These are phyloP conservation scores for Nothocercus nigrocapillus DNA, from an alignment of 2,113 vertebrate species.

Conservation along the genomic window DNA sequence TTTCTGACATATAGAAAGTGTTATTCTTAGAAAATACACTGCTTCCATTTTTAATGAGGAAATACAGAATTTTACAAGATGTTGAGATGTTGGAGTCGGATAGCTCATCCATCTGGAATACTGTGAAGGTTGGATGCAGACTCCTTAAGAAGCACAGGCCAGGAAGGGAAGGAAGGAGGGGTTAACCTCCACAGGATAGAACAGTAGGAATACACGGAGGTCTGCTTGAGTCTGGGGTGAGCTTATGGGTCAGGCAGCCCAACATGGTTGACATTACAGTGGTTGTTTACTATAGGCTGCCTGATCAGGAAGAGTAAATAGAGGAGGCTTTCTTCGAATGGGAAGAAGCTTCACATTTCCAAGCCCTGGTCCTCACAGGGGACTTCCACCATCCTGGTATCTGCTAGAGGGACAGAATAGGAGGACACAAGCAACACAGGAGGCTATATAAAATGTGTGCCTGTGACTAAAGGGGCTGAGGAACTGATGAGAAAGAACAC, in stretches of 20 bases:
- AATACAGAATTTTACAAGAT: slow-evolving; percentile 4
- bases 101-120: background rate
- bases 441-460: background rate
- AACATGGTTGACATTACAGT: no score
- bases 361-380: no score
- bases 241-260: no score
- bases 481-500: background rate
- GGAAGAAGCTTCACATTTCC: no score
- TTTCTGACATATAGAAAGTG: background rate
- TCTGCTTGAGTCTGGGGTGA: no score
- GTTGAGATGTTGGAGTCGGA: background rate
- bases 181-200: background rate
- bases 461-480: background rate
- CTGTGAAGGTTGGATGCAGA: background rate
- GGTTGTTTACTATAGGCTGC: no score
- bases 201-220: no score
- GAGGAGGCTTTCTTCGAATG: no score
- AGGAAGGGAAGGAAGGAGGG: background rate
- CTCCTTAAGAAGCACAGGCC: background rate
- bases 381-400: no score
- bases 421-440: no score
- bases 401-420: no score
- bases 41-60: background rate
- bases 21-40: background rate
- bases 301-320: no score